Evolutionary conservation across 2,888 invertebrate genomes (phyloP).

Genomic region (Drosophila ezoana): DNA sequence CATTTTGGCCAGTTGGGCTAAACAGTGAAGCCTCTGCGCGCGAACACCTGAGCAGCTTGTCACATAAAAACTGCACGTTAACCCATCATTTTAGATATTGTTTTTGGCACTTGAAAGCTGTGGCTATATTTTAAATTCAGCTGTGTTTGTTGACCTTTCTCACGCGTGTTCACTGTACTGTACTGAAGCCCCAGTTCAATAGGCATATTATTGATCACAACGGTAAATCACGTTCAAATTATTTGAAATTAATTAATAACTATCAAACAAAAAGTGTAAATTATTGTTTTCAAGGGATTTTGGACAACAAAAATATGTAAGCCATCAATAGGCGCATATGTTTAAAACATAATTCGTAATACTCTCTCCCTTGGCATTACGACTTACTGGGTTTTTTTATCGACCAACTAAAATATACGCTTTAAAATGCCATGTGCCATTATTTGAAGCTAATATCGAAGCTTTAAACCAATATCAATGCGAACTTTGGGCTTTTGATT

Average conservation of each 20-base stretch:
- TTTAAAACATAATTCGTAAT: conserved; percentile 7
- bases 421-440: too few species aligned
- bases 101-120: background rate
- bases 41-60: background rate
- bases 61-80: background rate
- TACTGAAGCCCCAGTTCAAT: conserved; percentile 1
- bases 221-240: conserved; percentile 40
- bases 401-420: too few species aligned
- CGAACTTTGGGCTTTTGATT: too few species aligned
- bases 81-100: background rate
- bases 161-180: conserved; percentile 28
- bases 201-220: conserved; percentile 48
- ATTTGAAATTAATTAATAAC: conserved; percentile 49
- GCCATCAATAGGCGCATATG: conserved; percentile 44
- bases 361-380: background rate
- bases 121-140: background rate
- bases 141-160: background rate
- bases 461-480: too few species aligned
- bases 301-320: conserved; percentile 32
- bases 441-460: too few species aligned
- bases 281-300: conserved; percentile 26
- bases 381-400: too few species aligned
- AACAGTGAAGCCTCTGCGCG: conserved; percentile 37
- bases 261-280: conserved; percentile 16
- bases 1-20: conserved; percentile 46